These are phyloP conservation scores for Philonicus albiceps DNA, from an alignment of 2,888 invertebrate genomes.

Conservation along the genomic window DNA sequence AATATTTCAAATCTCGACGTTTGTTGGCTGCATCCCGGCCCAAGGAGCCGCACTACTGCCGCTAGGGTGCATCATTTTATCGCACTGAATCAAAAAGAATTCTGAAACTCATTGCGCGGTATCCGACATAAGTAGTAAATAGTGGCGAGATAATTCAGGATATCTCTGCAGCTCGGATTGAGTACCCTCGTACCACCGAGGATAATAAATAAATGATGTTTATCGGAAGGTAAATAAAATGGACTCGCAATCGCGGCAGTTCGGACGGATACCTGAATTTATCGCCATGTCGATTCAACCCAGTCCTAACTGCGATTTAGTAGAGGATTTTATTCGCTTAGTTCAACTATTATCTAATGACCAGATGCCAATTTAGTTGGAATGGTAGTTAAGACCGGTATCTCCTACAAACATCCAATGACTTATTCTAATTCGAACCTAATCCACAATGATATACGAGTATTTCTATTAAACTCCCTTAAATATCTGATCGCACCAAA, in stretches of 20 bases:
- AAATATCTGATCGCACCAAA: background rate
- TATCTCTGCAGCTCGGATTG: background rate
- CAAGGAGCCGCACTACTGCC: background rate
- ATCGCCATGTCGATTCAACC: background rate
- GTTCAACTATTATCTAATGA: background rate
- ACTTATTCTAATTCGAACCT: background rate
- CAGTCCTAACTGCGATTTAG: background rate
- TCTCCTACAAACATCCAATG: background rate
- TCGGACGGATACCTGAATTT: background rate
- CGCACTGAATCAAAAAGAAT: slow-evolving; percentile 20
- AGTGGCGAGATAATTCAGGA: slow-evolving; percentile 31
- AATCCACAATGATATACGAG: background rate
- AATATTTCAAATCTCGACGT: slow-evolving; percentile 5
- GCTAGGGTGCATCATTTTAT: background rate
- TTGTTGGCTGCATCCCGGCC: background rate
- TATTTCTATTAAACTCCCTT: background rate
- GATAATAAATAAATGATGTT: slow-evolving; percentile 33
- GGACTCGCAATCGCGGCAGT: background rate
- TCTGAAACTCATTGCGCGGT: slow-evolving; percentile 8
- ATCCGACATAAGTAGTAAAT: slow-evolving; percentile 27
- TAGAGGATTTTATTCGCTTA: background rate
- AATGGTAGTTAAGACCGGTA: background rate
- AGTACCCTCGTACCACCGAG: background rate
- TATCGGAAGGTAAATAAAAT: slow-evolving; percentile 23
- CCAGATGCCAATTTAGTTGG: background rate